These are phyloP conservation scores for Mormyrus proboscirostris DNA, from an alignment of 2,797 vertebrate species.

Conservation along the genomic window DNA sequence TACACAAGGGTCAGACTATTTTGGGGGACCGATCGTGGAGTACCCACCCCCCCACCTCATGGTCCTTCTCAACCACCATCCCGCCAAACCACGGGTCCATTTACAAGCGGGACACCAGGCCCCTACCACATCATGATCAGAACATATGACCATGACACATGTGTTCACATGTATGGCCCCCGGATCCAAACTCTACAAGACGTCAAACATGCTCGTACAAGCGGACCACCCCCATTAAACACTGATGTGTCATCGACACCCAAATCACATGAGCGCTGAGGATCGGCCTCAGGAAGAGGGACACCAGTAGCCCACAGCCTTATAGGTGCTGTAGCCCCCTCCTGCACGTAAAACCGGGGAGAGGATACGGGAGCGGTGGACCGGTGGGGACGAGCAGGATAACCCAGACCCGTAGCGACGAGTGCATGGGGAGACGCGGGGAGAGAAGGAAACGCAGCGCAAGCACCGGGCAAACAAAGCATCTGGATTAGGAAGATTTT, in stretches of 20 bases:
- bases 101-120: not conserved
- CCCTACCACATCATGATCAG: not conserved
- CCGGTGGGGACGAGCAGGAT: not conserved
- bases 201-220: not conserved
- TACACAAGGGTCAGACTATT: not conserved
- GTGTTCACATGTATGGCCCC: not conserved
- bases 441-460: slow-evolving; percentile 10
- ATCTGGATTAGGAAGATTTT: slow-evolving; percentile 30
- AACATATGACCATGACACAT: not conserved
- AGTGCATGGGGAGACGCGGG: not conserved
- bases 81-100: not conserved
- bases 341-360: not conserved
- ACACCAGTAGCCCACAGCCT: not conserved
- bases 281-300: not conserved
- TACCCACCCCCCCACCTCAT: not conserved
- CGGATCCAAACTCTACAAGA: not conserved
- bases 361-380: not conserved
- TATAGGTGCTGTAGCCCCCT: not conserved
- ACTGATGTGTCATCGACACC: not conserved
- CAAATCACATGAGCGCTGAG: not conserved
- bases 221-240: not conserved
- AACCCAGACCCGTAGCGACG: not conserved
- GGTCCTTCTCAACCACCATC: not conserved
- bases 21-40: not conserved
- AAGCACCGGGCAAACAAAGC: slow-evolving; percentile 18